phyloP scores from a whole-genome alignment of 1,140 invertebrate species.

The Ephestia elutella region DNA sequence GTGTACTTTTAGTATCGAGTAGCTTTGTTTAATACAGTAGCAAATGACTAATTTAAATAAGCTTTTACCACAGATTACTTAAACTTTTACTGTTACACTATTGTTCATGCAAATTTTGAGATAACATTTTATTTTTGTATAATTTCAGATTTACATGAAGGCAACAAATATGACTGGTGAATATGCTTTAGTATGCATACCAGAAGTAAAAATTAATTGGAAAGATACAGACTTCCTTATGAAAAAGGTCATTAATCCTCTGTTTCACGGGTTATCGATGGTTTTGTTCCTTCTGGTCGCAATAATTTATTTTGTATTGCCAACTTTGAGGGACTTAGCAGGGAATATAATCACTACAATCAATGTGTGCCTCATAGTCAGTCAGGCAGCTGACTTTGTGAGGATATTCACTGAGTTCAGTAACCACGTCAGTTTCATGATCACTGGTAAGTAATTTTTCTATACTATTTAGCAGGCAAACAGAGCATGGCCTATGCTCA shows the following conservation, averaged over 20 bases:
- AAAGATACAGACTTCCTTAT: constrained; percentile 82
- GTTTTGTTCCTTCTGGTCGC: constrained; percentile 82
- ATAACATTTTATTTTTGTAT: too few relatives aligned
- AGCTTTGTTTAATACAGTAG: too few relatives aligned
- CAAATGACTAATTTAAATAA: too few relatives aligned
- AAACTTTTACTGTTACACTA: too few relatives aligned
- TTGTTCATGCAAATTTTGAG: too few relatives aligned
- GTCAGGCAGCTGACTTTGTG: constrained; percentile 84
- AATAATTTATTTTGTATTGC: constrained; percentile 87
- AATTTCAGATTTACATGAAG: constrained; percentile 56
- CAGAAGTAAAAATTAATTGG: constrained; percentile 80
- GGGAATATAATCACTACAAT: constrained; percentile 90
- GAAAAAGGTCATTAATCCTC: constrained; percentile 82
- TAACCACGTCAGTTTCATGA: constrained; percentile 84
- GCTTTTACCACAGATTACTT: too few relatives aligned
- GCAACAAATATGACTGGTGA: constrained; percentile 68
- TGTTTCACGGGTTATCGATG: constrained; percentile 83
- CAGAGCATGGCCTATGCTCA: too few relatives aligned
- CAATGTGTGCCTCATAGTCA: constrained; percentile 82
- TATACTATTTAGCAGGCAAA: too few relatives aligned
- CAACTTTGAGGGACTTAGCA: constrained; percentile 86
- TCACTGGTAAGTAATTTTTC: constrained; percentile 76
- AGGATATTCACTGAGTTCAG: constrained; percentile 86
- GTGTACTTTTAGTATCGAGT: too few relatives aligned
- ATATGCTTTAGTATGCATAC: constrained; percentile 84